phyloP scores from a whole-genome alignment of 2,888 invertebrate species.

The Macrophya annulata region DNA sequence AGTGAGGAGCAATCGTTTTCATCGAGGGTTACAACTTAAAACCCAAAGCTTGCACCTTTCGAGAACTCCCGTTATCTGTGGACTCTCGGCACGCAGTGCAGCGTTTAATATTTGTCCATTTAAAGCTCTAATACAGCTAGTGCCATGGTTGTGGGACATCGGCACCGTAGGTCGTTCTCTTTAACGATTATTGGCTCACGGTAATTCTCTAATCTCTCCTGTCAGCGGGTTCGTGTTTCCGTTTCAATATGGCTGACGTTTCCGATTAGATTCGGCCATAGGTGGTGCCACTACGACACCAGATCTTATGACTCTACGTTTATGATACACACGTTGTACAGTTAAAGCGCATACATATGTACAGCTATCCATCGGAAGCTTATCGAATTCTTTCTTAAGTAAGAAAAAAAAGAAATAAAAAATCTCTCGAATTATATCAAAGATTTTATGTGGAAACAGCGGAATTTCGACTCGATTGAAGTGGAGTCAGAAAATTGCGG shows the following conservation, averaged over 20 bases:
- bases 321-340: neutral
- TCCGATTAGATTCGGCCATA: constrained; percentile 68
- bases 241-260: constrained; percentile 74
- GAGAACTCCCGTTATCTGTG: constrained; percentile 39
- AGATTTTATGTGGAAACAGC: neutral
- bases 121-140: constrained; percentile 47
- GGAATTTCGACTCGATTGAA: constrained; percentile 49
- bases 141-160: constrained; percentile 69
- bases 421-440: constrained; percentile 14
- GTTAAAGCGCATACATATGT: neutral
- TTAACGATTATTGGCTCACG: constrained; percentile 77
- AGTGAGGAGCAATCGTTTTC: constrained; percentile 30
- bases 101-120: constrained; percentile 52
- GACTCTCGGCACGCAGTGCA: constrained; percentile 43
- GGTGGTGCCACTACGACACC: constrained; percentile 48
- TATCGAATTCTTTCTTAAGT: neutral
- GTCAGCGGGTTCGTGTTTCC: constrained; percentile 76
- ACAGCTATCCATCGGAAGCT: neutral
- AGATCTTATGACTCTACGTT: constrained; percentile 42
- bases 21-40: constrained; percentile 10
- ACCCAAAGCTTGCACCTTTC: constrained; percentile 41
- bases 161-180: constrained; percentile 76
- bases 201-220: constrained; percentile 78
- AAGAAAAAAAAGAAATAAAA: neutral
- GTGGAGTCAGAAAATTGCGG: constrained; percentile 30